Percentiles rank a stretch among this genome's conserved stretches.
phyloP scores from a whole-genome alignment of 2,888 invertebrate species.

The Melanophora roralis region DNA sequence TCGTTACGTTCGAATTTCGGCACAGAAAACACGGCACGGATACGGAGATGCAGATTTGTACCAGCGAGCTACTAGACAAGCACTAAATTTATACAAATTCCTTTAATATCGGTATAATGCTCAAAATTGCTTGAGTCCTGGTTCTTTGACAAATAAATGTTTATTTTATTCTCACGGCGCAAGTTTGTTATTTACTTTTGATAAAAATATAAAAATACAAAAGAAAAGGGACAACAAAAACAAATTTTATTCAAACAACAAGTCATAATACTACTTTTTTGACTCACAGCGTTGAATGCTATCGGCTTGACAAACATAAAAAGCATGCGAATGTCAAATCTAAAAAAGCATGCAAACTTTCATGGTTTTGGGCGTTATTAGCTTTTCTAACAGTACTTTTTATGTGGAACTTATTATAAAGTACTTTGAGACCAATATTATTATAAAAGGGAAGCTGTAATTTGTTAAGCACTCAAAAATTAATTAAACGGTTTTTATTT shows the following conservation, averaged over 20 bases:
- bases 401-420: too few species aligned
- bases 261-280: slow-evolving; percentile 43
- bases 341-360: background rate
- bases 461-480: too few species aligned
- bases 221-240: background rate
- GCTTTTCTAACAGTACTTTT: background rate
- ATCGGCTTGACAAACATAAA: background rate
- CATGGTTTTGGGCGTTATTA: background rate
- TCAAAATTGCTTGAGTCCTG: slow-evolving; percentile 38
- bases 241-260: slow-evolving; percentile 44
- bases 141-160: slow-evolving; percentile 26
- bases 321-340: slow-evolving; percentile 4
- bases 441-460: too few species aligned
- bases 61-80: slow-evolving; percentile 62
- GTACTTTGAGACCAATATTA: too few species aligned
- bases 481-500: too few species aligned
- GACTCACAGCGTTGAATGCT: slow-evolving; percentile 30
- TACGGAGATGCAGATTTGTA: slow-evolving; percentile 38
- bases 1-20: slow-evolving; percentile 44
- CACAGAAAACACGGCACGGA: slow-evolving; percentile 1
- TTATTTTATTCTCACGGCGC: slow-evolving; percentile 55
- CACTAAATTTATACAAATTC: slow-evolving; percentile 50
- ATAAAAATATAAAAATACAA: slow-evolving; percentile 2
- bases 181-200: slow-evolving; percentile 17
- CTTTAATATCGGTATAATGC: slow-evolving; percentile 12